Base-by-base conservation (phyloP, 1,140 invertebrate species). In the Hestina assimilis region DNA sequence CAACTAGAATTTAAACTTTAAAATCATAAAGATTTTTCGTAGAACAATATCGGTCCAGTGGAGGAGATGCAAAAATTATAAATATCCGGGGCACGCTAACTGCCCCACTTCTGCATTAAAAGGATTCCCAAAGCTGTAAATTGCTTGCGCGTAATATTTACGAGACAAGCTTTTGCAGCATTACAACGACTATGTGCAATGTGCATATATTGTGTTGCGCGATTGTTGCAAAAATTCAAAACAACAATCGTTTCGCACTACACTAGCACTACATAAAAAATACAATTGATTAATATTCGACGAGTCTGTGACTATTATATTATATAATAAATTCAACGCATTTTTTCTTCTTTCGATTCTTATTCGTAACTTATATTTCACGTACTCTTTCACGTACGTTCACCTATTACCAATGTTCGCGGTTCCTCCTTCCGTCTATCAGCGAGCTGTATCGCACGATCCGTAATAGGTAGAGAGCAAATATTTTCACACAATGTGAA, bases 101-200 rank as follows among this genome's bases (percentile, higher is more conserved):
- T 73, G 72, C 51, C 56, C 73, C 68, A 75, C 72, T 80, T 80
- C 82, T 82, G 69, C 73, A 77, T 82, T 83, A 86, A 86, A 79
- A 83, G 80, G 74, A 83, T 82, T 79, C 73, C 75, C 77, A 77
- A 72, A 73, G 75, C 76, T 70, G 80, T 86, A 86, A 86, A 86
- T 86, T 85, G 74, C 70, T 72, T 79, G 65, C 60, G 61, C 72
- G 72, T 82, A 79, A 81, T 83, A 85, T 86, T 86, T 86, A 86
- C 79, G 83, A 86, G 79, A 79, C 79, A 76, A 72, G 69, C 72
- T 66, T 75, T 75, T 66, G 72, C 61, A 67, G 72, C 73, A 77
- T 80, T 77, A 80, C 76, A 78, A 70, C 68, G 55, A 63, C 68
- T 75, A 60, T 75, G 71, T 73, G 75, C 66, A 74, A 60, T 75